Base-by-base conservation (phyloP, 2,888 invertebrate genomes). In the Erynnis tages region DNA sequence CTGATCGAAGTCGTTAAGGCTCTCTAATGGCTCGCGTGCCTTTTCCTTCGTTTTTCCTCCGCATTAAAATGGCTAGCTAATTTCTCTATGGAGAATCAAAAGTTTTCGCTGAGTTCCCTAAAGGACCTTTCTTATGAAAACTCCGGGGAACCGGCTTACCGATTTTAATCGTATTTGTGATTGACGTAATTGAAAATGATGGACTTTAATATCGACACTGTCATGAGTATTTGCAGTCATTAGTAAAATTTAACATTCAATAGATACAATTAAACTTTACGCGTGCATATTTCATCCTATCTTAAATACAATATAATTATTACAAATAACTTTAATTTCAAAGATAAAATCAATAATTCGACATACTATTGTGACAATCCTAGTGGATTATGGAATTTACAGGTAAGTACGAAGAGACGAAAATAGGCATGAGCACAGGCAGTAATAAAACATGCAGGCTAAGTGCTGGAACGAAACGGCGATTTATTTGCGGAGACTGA, bases 1-100 rank as follows among this genome's bases (percentile, higher is more conserved):
- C 78, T 77, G 76, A 82, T 79, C 77, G 73, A 66, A 74, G 72
- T 83, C 82, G 80, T 84, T 83, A 85, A 71, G 70, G 74, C 68
- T 75, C 71, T 75, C 75, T 79, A 83, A 85, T 81, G 76, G 81
- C 64, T 75, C 58, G 72, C 73, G 71, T 79, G 71, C 69, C 69
- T 72, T 77, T 78, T 74, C 70, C 67, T 76, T 73, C 61, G 72
- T 79, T 83, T 82, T 79, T 73, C 71, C 71, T 77, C 70, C 60
- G 64, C 70, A 76, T 77, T 76, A 74, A 77, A 79, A 75, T 69
- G 68, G 67, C 61, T 55, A 71, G 73, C 74, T 78, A 77, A 79
- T 82, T 81, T 73, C 72, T 75, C 69, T 68, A 71, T 73, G 63
- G 62, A 55, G 56, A 59, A 73, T 65, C 59, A 60, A 69, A 68